Base-by-base conservation (phyloP, 2,888 invertebrate species). In the Dioctria rufipes region DNA sequence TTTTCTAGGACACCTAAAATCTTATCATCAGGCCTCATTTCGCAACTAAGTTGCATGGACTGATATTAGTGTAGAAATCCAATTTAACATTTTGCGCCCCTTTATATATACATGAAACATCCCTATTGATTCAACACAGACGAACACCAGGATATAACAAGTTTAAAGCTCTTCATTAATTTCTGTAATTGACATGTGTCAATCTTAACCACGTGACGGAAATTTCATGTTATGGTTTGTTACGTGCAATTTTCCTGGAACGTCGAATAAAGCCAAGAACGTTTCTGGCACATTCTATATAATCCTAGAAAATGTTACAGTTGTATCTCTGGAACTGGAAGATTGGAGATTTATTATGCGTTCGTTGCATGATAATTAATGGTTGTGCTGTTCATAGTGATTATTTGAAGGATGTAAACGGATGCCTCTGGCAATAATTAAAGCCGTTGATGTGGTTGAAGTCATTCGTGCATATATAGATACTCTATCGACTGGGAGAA, bases 141-240 rank as follows among this genome's bases (percentile, higher is more conserved):
- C 25, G 25, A 25, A 25, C 25, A 25, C 25, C 25, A 25, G 25
- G 25, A 25, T 1, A 25, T 67, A 67, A 46, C 46, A 67, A 71
- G 25, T 71, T 71, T 51, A 54, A 51, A 71, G 71, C 54, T 71
- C 51, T 51, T 49, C 54, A 51, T 78, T 51, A 78, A 65, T 66
- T 78, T 58, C 65, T 81, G 81, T 79, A 78, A 81, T 81, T 81
- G 81, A 81, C 81, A 79, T 80, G 43, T 80, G 81, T 81, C 81
- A 81, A 81, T 81, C 81, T 71, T 42, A 80, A 79, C 80, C 81
- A 80, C 80, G 80, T 80, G 81, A 79, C 80, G 78, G 69, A 78
- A 81, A 81, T 78, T 58, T 49, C 63, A 61, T 78, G 81, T 63
- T 78, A 77, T 78, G 69, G 78, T 63, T 77, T 63, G 63, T 63